Base-by-base conservation (phyloP, 2,113 vertebrate genomes). In the Microtus richardsoni region DNA sequence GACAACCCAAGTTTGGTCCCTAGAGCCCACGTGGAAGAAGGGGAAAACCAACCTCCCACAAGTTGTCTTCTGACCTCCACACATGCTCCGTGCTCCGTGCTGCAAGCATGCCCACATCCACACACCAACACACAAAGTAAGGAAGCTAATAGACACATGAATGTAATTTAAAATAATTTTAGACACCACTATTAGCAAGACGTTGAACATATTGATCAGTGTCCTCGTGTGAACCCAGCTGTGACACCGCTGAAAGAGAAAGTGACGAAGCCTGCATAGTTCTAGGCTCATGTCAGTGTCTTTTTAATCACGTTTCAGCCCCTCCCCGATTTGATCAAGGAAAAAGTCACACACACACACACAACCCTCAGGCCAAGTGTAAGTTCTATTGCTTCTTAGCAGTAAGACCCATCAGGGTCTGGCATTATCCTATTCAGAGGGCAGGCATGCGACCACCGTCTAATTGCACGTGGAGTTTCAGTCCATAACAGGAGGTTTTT, bases 171-270 rank as follows among this genome's bases (percentile, higher is more conserved):
- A 85, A 36, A 19, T 44, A 44, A 30, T 33, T 21, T 47, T 85
- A 70, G 70, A 70, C 2, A 60, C 6, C 75, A 52, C 70, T 5
- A 5, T 39, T 19, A 54, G 84, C 49, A 39, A 88, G 14, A 74
- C 21, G 21, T n/a, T 73, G 82, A 94, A 49, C 16, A 0, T 58
- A 44, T 10, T 66, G 39, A 36, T 68, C 19, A 16, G 3, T 68
- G 2, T 70, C 74, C 54, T 89, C 19, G 14, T 0, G 0, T 1
- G 8, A n/a, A 24, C 60, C 41, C 2, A n/a, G 54, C 52, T 26
- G 47, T 83, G 30, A 86, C 83, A 16, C 2, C 24, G 28, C 39
- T 49, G 12, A 6, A 74, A 24, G 3, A 47, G 44, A 39, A 8
- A 22, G 39, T 28, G 13, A 41, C 21, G 68, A 14, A 19, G 33